These are phyloP conservation scores for Peromyscus aztecus DNA, from an alignment of 2,797 vertebrate species.

Conservation along the genomic window DNA sequence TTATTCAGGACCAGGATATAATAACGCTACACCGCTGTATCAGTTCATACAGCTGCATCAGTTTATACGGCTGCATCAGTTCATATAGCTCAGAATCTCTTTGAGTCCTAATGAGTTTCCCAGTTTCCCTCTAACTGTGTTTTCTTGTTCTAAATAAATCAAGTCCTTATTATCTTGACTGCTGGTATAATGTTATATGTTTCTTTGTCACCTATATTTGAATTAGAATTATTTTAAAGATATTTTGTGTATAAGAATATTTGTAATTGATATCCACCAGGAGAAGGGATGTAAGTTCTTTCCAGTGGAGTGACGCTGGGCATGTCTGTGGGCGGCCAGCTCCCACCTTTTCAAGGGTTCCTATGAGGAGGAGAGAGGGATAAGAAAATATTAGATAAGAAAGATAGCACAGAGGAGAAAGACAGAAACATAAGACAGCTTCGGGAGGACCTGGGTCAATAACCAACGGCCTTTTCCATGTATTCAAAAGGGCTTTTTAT, in stretches of 20 bases:
- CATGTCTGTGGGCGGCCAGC: too few relatives aligned
- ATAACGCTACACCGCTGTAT: neutral
- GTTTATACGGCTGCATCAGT: neutral
- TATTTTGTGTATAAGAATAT: neutral
- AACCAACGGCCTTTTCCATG: too few relatives aligned
- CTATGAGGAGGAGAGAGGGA: too few relatives aligned
- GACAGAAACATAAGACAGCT: too few relatives aligned
- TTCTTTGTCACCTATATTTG: neutral
- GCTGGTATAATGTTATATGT: neutral
- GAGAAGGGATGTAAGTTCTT: neutral
- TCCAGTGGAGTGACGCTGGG: neutral
- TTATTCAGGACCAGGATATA: neutral
- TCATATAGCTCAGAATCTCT: neutral
- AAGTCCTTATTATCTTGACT: neutral
- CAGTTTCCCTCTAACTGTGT: neutral
- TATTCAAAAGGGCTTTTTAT: too few relatives aligned
- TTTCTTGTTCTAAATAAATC: conserved; percentile 15
- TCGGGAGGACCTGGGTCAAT: too few relatives aligned
- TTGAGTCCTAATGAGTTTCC: neutral
- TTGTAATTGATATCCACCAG: neutral
- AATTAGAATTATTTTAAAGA: neutral
- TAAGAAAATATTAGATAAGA: too few relatives aligned
- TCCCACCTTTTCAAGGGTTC: too few relatives aligned
- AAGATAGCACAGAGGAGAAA: too few relatives aligned
- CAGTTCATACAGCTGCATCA: neutral